phyloP scores from a whole-genome alignment of 2,888 invertebrate species.

The Argyresthia goedartella region DNA sequence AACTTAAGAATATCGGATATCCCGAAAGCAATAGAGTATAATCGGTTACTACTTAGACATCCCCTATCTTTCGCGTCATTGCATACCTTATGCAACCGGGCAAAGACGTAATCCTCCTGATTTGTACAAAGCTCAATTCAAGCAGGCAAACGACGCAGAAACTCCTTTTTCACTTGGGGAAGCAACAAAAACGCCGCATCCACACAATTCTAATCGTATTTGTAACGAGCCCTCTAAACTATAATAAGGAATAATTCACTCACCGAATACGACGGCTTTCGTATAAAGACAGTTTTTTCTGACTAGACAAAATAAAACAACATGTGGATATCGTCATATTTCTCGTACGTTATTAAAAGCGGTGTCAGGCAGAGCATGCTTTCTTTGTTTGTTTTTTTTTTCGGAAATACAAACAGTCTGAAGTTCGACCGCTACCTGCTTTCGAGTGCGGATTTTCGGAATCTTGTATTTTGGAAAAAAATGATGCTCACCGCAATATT shows the following conservation, averaged over 20 bases:
- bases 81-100: conserved; percentile 8
- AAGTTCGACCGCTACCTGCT: conserved; percentile 62
- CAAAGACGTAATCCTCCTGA: conserved; percentile 34
- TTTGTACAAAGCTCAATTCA: conserved; percentile 57
- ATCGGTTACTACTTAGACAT: too few relatives aligned
- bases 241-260: conserved; percentile 52
- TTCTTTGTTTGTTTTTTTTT: conserved; percentile 53
- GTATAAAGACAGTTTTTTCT: conserved; percentile 13
- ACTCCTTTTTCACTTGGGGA: conserved; percentile 42
- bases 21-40: too few relatives aligned
- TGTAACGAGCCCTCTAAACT: conserved; percentile 37
- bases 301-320: conserved; percentile 37
- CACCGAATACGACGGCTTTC: conserved; percentile 24
- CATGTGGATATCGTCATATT: conserved; percentile 60
- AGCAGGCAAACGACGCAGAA: conserved; percentile 45
- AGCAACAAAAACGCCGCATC: conserved; percentile 38
- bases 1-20: too few relatives aligned
- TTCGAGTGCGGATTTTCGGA: conserved; percentile 60
- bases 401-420: conserved; percentile 65
- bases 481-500: conserved; percentile 64
- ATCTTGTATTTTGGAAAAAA: conserved; percentile 55
- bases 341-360: conserved; percentile 63
- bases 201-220: conserved; percentile 48
- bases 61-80: conserved; percentile 25
- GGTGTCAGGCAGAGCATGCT: conserved; percentile 55